Conservation (phyloP, 2,888 invertebrate genomes). For the Mongoloraphidia duomilia region DNA sequence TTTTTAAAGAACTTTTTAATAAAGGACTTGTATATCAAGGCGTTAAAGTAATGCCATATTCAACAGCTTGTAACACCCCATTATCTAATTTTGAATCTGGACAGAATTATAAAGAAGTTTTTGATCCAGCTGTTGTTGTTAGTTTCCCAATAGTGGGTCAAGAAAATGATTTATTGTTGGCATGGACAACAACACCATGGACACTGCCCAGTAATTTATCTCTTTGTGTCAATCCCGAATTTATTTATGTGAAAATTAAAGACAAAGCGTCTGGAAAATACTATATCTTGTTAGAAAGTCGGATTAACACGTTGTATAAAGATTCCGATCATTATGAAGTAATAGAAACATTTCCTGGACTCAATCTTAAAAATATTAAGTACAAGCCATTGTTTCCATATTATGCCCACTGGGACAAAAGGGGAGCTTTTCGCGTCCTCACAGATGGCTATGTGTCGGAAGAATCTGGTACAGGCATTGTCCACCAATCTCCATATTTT, state of each 20-base stretch:
- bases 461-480: conserved; percentile 94
- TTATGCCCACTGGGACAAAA: conserved; percentile 45
- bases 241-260: conserved; percentile 70
- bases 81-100: conserved; percentile 97
- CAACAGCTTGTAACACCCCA: conserved; percentile 93
- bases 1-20: conserved; percentile 85
- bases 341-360: conserved; percentile 66
- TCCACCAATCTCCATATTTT: conserved; percentile 98
- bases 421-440: conserved; percentile 70
- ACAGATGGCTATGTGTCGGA: conserved; percentile 87
- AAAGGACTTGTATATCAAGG: conserved; percentile 96
- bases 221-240: conserved; percentile 81
- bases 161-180: conserved; percentile 52
- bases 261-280: conserved; percentile 50
- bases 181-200: conserved; percentile 99
- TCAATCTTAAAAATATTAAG: conserved; percentile 57
- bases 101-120: conserved; percentile 96
- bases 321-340: conserved; percentile 63
- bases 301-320: conserved; percentile 67
- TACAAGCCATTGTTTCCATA: conserved; percentile 78
- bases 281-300: conserved; percentile 75
- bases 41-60: conserved; percentile 99
- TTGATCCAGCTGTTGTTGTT: conserved; percentile 89
- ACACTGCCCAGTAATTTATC: conserved; percentile 94
- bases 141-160: conserved; percentile 69